A percentile compares a stretch with the other conserved stretches of the same genome.
Evolutionary conservation across 2,113 vertebrate species (phyloP).

Genomic region (Platycercus adscitus): DNA sequence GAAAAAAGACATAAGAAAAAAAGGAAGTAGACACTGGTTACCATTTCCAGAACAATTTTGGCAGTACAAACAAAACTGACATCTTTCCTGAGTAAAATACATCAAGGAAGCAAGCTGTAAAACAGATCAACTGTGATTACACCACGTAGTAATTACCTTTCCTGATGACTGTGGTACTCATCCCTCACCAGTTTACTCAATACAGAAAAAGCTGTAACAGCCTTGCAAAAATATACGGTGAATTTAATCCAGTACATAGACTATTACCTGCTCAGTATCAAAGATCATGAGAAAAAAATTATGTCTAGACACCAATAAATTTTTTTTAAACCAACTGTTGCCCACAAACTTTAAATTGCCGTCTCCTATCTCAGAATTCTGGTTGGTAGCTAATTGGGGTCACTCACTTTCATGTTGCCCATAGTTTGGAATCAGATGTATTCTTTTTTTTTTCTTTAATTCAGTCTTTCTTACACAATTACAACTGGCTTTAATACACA

Average conservation of each 20-base stretch:
- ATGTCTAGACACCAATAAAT: background rate
- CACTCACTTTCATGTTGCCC: background rate
- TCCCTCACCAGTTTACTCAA: background rate
- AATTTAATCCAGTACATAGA: background rate
- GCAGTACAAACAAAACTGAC: background rate
- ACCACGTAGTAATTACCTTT: background rate
- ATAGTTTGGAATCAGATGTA: background rate
- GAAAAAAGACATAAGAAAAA: background rate
- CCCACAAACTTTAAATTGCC: background rate
- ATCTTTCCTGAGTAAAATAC: background rate
- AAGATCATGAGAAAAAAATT: background rate
- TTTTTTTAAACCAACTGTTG: background rate
- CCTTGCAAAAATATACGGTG: background rate
- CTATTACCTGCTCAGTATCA: background rate
- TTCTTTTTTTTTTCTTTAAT: background rate
- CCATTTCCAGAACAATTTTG: background rate
- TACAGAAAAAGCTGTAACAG: background rate
- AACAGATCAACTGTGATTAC: background rate
- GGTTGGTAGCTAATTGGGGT: background rate
- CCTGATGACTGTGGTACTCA: background rate
- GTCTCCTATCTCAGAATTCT: background rate
- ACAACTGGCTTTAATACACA: background rate
- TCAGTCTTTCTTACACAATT: background rate
- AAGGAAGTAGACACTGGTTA: background rate
- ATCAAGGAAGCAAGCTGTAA: background rate